Evolutionary conservation across 2,888 invertebrate genomes (phyloP), one percentile per base, ranked within the genome.

Genomic region (Tachina grossa): DNA sequence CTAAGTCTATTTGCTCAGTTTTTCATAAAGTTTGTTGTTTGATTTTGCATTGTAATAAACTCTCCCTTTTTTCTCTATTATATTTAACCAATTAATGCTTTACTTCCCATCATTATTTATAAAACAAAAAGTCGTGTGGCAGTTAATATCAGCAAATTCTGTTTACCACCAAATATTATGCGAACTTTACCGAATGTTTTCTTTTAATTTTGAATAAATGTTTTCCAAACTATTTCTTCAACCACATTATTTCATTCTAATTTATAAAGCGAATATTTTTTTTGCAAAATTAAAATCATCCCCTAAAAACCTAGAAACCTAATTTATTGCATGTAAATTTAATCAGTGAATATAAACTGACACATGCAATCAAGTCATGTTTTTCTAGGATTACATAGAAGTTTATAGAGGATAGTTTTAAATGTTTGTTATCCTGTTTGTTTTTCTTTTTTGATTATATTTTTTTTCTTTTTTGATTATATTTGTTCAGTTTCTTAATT

Each of bases 351-450:
- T 41, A n/a, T 14, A 49, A 10, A 0, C 9, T 13, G 6, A 16
- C n/a, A 59, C 72, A 59, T 59, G 57, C 49, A 31, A 13, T 16
- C 10, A 19, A 31, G 2, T 22, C 47, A 47, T 77, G 68, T 69
- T 76, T 69, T 43, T 53, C 19, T 11, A 51, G 85, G 78, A 82
- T 85, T 59, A 82, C 81, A 75, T 65, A 57, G 68, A 69, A 61
- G 81, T 85, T 82, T 74, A 78, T 77, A 74, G 51, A 85, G 77
- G 68, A 74, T 69, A 65, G 57, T 74, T 57, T 80, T 76, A 45
- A 65, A 49, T 59, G 55, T 43, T 9, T 51, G 31, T 76, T 69
- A 31, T 53, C 43, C 19, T 55, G 39, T 57, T 71, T 72, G 39
- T 31, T 59, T 65, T 57, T n/a, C 51, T 22, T 41, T n/a, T 22